Conservation (phyloP, 2,888 invertebrate genomes). For the Ormyrus labotus region DNA sequence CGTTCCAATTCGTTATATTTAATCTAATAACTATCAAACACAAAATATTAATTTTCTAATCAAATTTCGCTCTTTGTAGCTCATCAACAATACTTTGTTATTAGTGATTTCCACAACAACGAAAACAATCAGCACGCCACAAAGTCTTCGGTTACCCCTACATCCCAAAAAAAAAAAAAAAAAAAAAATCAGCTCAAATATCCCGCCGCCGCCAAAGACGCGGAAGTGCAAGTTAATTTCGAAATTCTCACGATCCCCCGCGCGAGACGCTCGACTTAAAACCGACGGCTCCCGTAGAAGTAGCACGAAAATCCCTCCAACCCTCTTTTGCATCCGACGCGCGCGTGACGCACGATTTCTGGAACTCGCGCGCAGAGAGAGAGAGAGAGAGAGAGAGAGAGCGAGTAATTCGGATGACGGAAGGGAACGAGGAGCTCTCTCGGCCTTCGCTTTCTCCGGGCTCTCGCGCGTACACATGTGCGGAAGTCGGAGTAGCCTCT, state of each 20-base stretch:
- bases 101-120: no score
- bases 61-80: no score
- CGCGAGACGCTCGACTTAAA: background rate
- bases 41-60: no score
- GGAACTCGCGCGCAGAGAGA: background rate
- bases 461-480: slow-evolving; percentile 27
- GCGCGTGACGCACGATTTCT: background rate
- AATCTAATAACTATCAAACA: no score
- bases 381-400: no score
- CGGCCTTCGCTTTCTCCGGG: background rate
- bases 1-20: no score
- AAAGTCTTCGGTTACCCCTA: no score
- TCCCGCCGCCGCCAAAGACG: background rate
- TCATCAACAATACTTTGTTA: no score
- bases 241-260: background rate
- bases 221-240: no score
- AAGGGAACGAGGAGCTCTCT: background rate
- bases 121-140: no score
- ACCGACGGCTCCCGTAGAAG: background rate
- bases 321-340: slow-evolving; percentile 22
- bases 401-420: background rate
- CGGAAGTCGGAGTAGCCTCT: slow-evolving; percentile 34
- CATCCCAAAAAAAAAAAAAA: background rate
- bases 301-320: background rate
- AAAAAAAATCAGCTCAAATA: background rate